phyloP scores from a whole-genome alignment of 2,113 vertebrate genomes.

The Mixornis gularis region DNA sequence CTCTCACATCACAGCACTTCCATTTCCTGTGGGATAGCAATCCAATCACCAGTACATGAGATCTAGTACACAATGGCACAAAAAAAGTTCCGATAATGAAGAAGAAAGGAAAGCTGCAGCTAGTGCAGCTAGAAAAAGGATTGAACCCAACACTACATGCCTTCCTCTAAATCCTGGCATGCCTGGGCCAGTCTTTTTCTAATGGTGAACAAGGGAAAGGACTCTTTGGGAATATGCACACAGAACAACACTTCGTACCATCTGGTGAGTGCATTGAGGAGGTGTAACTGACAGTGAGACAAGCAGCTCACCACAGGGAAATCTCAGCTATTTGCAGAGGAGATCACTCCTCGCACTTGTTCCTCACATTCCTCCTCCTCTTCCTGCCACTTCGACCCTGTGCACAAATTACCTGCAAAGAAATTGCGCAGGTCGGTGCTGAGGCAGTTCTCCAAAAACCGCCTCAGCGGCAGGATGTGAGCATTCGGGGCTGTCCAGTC shows the following conservation, averaged over 20 bases:
- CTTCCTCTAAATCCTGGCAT: background rate
- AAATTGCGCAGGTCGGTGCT: constrained; percentile 86
- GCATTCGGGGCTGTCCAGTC: constrained; percentile 88
- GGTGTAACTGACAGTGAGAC: background rate
- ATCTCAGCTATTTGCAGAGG: background rate
- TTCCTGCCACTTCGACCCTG: background rate
- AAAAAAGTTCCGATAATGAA: background rate
- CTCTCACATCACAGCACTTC: background rate
- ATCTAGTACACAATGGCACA: background rate
- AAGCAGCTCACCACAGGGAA: background rate
- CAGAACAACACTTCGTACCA: background rate
- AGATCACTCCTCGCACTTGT: background rate
- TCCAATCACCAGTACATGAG: background rate
- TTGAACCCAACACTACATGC: background rate
- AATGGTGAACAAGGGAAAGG: background rate
- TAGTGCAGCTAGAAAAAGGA: background rate
- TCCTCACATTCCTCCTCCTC: background rate
- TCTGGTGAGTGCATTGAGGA: background rate
- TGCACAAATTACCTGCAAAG: constrained; percentile 82
- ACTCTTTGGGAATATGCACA: background rate
- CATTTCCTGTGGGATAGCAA: background rate
- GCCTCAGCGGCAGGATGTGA: constrained; percentile 88
- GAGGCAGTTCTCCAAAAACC: constrained; percentile 92
- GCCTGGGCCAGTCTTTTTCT: background rate
- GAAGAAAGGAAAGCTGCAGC: background rate